These are phyloP conservation scores for Dolichotis patagonum DNA, from an alignment of 2,113 vertebrate species.

Conservation along the genomic window DNA sequence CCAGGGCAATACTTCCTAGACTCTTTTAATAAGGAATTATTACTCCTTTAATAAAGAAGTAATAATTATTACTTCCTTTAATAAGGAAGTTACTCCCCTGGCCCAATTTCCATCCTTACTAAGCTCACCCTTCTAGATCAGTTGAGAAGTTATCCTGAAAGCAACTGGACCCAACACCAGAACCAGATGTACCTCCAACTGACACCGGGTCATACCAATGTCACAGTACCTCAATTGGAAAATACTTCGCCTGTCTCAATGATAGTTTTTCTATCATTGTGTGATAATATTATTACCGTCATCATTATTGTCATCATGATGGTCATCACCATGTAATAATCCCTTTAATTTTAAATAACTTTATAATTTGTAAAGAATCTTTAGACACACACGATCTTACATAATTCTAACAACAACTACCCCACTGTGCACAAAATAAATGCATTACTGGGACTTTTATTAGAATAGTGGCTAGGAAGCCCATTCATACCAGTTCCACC, in stretches of 20 bases:
- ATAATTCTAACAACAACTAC: not conserved
- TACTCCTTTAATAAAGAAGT: not conserved
- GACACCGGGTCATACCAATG: not conserved
- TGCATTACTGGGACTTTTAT: not conserved
- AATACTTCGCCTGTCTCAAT: not conserved
- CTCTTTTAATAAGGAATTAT: not conserved
- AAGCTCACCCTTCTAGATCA: constrained; percentile 16
- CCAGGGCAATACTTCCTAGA: not conserved
- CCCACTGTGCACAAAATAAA: constrained; percentile 37
- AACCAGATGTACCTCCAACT: not conserved
- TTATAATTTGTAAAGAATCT: not conserved
- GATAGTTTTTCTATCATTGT: not conserved
- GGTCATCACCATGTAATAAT: not conserved
- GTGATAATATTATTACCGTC: not conserved
- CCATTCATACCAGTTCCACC: not conserved
- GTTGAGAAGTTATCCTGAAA: not conserved
- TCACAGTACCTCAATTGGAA: not conserved
- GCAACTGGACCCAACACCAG: not conserved
- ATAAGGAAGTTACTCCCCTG: not conserved
- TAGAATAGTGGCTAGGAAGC: not conserved
- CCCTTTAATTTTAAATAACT: not conserved
- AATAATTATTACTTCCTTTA: no score
- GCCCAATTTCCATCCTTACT: not conserved
- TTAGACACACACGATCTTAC: not conserved
- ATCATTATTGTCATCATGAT: not conserved